Base-by-base conservation (phyloP, 1,140 invertebrate genomes). In the Chionoecetes opilio region DNA sequence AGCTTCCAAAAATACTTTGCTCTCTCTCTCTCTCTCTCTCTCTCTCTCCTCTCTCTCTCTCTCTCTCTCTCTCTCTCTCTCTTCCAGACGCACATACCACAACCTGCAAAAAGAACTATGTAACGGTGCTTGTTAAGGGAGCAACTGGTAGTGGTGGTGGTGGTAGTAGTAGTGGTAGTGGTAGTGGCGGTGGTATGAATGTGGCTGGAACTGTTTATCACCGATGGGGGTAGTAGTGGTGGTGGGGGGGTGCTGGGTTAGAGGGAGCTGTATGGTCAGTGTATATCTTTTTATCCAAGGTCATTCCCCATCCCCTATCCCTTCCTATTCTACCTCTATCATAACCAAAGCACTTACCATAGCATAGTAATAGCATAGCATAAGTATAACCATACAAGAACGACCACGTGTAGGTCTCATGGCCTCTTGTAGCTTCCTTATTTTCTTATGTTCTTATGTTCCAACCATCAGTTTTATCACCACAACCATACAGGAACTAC, bases 11-110 rank as follows among this genome's bases (percentile, higher is more conserved):
- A 75, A n/a, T 75, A 26, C 63, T 26, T 75, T 26, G 26, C 63
- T 75, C 63, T 75, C 63, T 75, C 63, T 75, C 63, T 75, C 63
- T 75, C 63, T 75, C 63, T 75, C 63, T 75, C 63, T 75, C 11
- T 21, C 63, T 75, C 21, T 75, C 63, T 75, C 63, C 63, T 46
- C 41, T 46, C 41, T 46, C 41, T 46, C 41, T 46, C 41, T 46
- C 41, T 46, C 41, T 46, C 41, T 46, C 41, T 46, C 41, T 46
- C 41, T 46, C 41, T 46, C 41, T 46, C 41, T 46, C 41, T 46
- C 41, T 75, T n/a, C 21, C 21, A 75, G 21, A n/a, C 63, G n/a
- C 63, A 75, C 63, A 75, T 75, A 75, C 63, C 63, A 75, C 63
- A 75, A 75, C 21, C 63, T n/a, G 63, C 63, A 75, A 75, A 75